Evolutionary conservation across 1,140 invertebrate genomes (phyloP).

Genomic region (Gonatopus flavifemur): DNA sequence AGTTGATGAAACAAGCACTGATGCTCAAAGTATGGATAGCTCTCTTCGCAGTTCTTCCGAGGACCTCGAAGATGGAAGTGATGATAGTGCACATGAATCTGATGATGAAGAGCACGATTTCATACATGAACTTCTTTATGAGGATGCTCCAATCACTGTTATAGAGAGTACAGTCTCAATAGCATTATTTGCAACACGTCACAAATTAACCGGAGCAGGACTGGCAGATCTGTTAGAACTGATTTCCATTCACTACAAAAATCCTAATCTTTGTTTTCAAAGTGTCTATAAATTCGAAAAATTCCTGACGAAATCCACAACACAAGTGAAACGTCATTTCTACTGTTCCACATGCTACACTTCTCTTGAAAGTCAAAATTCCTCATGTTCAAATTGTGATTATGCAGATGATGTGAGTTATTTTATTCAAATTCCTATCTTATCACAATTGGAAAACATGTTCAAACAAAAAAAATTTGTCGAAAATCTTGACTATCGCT

Average conservation of each 20-base stretch:
- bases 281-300: not conserved
- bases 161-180: not conserved
- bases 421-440: not conserved
- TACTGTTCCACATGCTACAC: not conserved
- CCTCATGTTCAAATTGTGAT: not conserved
- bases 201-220: not conserved
- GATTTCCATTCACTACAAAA: not conserved
- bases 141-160: not conserved
- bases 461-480: not conserved
- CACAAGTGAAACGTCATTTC: not conserved
- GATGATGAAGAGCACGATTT: too few species aligned
- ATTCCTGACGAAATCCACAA: not conserved
- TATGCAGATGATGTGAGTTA: not conserved
- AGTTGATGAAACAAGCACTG: too few species aligned
- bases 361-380: not conserved
- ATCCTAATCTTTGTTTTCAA: not conserved
- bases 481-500: not conserved
- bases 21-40: too few species aligned
- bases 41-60: too few species aligned
- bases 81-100: too few species aligned
- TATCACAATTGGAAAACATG: not conserved
- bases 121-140: too few species aligned
- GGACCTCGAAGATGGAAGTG: too few species aligned
- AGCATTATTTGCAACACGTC: not conserved
- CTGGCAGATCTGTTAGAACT: not conserved